phyloP scores from a whole-genome alignment of 2,797 vertebrate species.

The Rhinichthys osculus region DNA sequence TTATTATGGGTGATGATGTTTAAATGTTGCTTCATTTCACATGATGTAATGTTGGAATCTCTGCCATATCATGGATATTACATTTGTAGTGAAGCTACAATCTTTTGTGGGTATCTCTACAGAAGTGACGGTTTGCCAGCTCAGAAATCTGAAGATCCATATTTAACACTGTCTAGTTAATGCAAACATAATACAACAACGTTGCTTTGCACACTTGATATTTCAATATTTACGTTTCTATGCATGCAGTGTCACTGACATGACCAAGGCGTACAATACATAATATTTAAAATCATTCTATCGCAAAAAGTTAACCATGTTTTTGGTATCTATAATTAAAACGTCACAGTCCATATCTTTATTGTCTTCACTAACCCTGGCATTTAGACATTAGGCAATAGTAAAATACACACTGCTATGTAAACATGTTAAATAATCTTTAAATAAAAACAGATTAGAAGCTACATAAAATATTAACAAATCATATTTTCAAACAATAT shows the following conservation, averaged over 20 bases:
- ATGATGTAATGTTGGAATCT: background rate
- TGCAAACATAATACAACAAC: background rate
- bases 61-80: constrained; percentile 6
- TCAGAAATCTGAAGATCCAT: background rate
- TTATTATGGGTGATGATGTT: background rate
- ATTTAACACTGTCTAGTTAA: background rate
- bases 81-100: constrained; percentile 5
- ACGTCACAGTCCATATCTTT: constrained; percentile 11
- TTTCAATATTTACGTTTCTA: background rate
- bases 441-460: background rate
- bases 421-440: constrained; percentile 8
- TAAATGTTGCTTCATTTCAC: background rate
- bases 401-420: background rate
- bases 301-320: background rate
- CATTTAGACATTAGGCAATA: background rate
- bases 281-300: background rate
- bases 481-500: background rate
- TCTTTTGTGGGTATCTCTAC: background rate
- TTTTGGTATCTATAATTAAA: background rate
- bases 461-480: background rate
- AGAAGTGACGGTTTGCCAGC: background rate
- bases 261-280: constrained; percentile 12
- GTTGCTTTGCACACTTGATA: constrained; percentile 8
- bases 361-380: background rate
- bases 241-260: constrained; percentile 20